Evolutionary conservation across 2,113 vertebrate genomes (phyloP), one percentile per base, ranked within the genome.

Genomic region (Miniopterus natalensis): DNA sequence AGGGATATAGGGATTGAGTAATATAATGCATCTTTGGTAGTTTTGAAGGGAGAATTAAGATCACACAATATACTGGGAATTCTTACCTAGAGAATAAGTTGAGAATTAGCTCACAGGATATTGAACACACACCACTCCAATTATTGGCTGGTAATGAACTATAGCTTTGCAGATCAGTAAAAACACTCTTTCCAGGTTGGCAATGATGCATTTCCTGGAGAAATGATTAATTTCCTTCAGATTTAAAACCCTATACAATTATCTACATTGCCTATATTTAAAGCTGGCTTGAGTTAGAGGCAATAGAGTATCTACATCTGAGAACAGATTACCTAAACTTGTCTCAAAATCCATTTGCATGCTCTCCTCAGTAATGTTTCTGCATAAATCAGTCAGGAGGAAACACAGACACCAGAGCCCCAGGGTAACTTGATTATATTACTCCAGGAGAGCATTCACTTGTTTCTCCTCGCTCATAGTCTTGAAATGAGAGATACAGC

Each of bases 221-320:
- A 74, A 91, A 80, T 71, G 40, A 75, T 47, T 77, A 75, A 63
- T 94, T 92, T 92, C 31, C 8, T 27, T 68, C 42, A 75, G 31
- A 90, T 17, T 59, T 90, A 27, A 80, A 90, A 68, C 17, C 3
- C n/a, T 55, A 55, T 53, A 31, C 29, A 80, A 84, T 79, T 66
- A 84, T 66, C 21, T 89, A 40, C 27, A 57, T 36, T 73, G 14
- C 29, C 42, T 84, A 47, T 92, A 36, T 47, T 92, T 86, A 90
- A 84, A 71, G 59, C 31, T 65, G 4, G 10, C 25, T 71, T 84
- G 13, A 88, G 45, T 92, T 78, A 71, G 36, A 78, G 40, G 36
- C 36, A 96, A 27, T 40, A 51, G 42, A 40, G 20, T 83, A 71
- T 40, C 53, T 87, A 42, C 12, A 74, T 25, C 27, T 81, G 81